Evolutionary conservation across 2,113 vertebrate species (phyloP), one percentile per base, ranked within the genome.

Genomic region (Carassius carassius): DNA sequence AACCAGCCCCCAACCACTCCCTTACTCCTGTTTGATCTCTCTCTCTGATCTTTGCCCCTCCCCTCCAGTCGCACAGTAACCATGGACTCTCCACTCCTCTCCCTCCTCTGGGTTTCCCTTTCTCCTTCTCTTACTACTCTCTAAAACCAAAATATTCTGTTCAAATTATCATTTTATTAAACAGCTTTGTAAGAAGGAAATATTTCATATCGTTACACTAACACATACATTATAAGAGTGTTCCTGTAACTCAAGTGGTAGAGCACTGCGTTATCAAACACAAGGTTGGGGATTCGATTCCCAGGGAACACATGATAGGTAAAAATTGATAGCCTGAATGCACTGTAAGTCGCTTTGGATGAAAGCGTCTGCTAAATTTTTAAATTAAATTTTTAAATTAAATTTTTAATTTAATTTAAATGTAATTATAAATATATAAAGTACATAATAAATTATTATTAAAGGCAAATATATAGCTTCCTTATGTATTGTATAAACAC

Each of bases 41-140:
- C 87, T 79, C 82, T 82, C 75, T 85, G 89, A 89, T 92, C 89
- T 89, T 77, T 86, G 89, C 83, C 82, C 92, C 88, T 87, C 92
- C 93, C 89, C 63, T 87, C 87, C 77, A 88, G 86, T 88, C 91
- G 92, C 94, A 90, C 85, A 86, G 92, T 93, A 95, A 88, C 95
- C 78, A 32, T 44, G 2, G 51, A 75, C 54, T 60, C 72, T 58
- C 21, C 89, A 92, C 90, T 87, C 93, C 93, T 93, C 93, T 95
- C 93, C 94, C 94, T 90, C 92, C 87, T 88, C 73, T 65, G 29
- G 84, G 35, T 82, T 83, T 88, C 13, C 72, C 81, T 69, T 19
- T 60, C 80, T 72, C 23, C 65, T 77, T 73, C 12, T 82, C 76
- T 76, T 87, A 58, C 35, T 21, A 78, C n/a, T 37, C 76, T 78